Evolutionary conservation across 2,797 vertebrate species (phyloP).

Genomic region (Bradypus variegatus): DNA sequence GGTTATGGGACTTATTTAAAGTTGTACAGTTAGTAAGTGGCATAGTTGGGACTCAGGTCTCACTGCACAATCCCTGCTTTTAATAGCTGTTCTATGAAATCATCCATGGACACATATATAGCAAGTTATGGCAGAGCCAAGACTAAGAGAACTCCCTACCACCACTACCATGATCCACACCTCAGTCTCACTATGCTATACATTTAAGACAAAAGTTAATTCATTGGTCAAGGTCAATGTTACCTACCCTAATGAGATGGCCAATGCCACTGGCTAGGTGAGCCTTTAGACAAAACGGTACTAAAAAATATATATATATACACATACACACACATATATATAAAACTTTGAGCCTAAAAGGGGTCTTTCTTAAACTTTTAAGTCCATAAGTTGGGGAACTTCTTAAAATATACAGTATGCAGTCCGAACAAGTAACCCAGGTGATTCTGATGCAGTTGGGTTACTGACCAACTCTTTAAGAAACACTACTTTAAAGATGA

Average conservation of each 20-base stretch:
- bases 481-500: neutral
- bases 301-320: neutral
- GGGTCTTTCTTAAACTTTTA: neutral
- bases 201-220: slow-evolving; percentile 6
- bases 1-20: neutral
- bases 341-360: neutral
- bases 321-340: too few species aligned
- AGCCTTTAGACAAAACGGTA: neutral
- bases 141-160: neutral
- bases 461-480: neutral
- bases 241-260: neutral
- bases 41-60: neutral
- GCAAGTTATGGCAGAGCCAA: neutral
- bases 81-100: neutral
- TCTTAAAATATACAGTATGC: neutral
- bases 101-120: neutral
- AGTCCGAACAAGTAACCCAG: neutral
- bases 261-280: neutral
- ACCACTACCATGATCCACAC: neutral
- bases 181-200: neutral
- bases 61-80: neutral
- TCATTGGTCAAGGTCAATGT: neutral
- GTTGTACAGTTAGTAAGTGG: neutral
- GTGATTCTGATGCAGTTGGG: neutral
- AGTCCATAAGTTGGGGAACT: neutral